Base-by-base conservation (phyloP, 2,888 invertebrate genomes). In the Didymodactylos carnosus region DNA sequence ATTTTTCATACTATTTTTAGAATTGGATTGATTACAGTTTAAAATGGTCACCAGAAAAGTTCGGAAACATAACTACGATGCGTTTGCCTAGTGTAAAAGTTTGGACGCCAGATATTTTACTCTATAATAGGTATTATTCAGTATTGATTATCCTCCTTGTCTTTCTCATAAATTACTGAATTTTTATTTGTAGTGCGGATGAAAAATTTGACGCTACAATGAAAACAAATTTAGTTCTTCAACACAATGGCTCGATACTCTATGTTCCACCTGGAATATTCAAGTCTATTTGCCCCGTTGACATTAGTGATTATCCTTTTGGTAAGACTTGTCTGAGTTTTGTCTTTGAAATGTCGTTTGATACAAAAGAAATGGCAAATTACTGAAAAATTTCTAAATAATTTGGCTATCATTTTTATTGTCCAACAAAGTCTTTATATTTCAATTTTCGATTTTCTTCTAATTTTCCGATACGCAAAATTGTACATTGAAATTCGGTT, bases 191-290 rank as follows among this genome's bases (percentile, higher is more conserved):
- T 35, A 76, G 46, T 73, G 97, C 97, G 82, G 95, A 97, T 86
- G 95, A 97, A 86, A 93, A 92, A 79, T 97, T 98, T 86, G 97
- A 97, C 86, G 93, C 94, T 81, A 95, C 95, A 81, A 97, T 92
- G 86, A 94, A 92, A 77, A 94, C 95, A 79, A 97, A 98, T 86
- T 94, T 97, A 82, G 94, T 97, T 80, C 93, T 97, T 78, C 88
- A 90, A 78, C 90, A 90, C 86, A 92, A 93, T 85, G 97, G 97
- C 79, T 90, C 90, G 80, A 93, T 94, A 83, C 87, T 92, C 78
- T 94, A 94, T 87, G 91, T 97, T 81, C 97, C 97, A 79, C 97
- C 97, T 75, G 95, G 95, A 79, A 95, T 97, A 85, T 94, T 97
- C 87, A 94, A 94, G 86, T 93, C 94, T 86, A 95, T 95, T 79